These are phyloP conservation scores for Stramonita haemastoma DNA, from an alignment of 2,888 invertebrate species.

Conservation along the genomic window DNA sequence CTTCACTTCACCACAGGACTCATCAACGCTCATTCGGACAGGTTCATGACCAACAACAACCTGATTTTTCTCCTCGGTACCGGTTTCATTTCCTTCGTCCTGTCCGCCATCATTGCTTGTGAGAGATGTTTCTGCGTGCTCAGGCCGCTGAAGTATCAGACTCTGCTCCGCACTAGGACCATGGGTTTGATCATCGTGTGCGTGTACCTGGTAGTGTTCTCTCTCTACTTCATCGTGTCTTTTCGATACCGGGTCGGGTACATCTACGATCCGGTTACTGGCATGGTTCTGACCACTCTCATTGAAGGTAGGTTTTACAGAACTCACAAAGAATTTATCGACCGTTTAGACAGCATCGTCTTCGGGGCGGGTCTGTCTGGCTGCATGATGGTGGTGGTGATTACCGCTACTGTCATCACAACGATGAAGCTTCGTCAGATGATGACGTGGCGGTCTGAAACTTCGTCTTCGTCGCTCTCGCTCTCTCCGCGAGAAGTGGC, in stretches of 20 bases:
- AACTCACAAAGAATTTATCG: background rate
- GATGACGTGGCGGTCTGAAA: background rate
- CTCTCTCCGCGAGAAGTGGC: slow-evolving; percentile 11
- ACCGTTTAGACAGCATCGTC: background rate
- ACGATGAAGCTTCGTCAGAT: slow-evolving; percentile 5
- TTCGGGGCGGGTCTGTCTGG: background rate
- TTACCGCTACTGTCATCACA: background rate
- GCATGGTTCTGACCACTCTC: background rate
- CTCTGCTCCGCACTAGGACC: background rate
- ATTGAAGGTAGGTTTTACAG: background rate
- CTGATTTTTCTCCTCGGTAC: background rate
- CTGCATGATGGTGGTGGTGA: background rate
- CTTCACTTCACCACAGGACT: background rate
- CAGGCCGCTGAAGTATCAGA: slow-evolving; percentile 3
- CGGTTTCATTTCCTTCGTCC: background rate
- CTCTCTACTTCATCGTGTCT: slow-evolving; percentile 1
- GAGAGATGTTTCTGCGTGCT: slow-evolving; percentile 25
- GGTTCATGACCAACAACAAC: background rate
- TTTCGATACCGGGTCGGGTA: background rate
- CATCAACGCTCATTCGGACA: background rate
- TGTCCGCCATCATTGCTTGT: slow-evolving; percentile 25
- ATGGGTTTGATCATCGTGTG: background rate
- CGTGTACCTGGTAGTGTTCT: background rate
- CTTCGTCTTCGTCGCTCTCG: background rate
- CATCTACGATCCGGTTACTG: background rate